phyloP scores from a whole-genome alignment of 1,140 invertebrate species.

The Brachionus rubens region DNA sequence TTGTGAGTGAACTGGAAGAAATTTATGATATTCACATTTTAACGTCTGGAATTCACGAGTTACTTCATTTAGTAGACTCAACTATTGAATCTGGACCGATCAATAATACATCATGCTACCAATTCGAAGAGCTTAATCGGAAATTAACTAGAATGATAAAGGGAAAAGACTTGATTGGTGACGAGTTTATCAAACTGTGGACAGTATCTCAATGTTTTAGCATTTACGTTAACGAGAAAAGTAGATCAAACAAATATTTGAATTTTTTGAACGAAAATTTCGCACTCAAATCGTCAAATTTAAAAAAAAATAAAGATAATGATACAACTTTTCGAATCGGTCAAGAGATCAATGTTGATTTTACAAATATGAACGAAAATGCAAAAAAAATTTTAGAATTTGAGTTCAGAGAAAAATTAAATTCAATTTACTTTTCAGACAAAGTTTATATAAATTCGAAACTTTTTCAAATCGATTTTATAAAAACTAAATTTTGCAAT shows the following conservation, averaged over 20 bases:
- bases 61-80: constrained; percentile 8
- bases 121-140: background rate
- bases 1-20: background rate
- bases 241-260: background rate
- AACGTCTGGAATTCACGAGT: background rate
- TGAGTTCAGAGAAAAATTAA: background rate
- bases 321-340: background rate
- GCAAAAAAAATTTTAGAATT: background rate
- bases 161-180: constrained; percentile 6
- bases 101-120: background rate
- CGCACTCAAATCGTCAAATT: background rate
- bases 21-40: constrained; percentile 5
- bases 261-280: constrained; percentile 27
- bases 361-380: background rate
- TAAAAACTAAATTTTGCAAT: background rate
- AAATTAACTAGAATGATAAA: constrained; percentile 4
- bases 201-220: background rate
- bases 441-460: background rate
- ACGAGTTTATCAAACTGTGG: constrained; percentile 9
- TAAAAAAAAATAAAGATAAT: background rate
- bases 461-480: background rate
- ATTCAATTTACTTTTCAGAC: background rate
- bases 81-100: background rate
- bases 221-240: background rate
- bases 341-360: background rate